Base-by-base conservation (phyloP, 2,113 vertebrate genomes). In the Isichthys henryi region DNA sequence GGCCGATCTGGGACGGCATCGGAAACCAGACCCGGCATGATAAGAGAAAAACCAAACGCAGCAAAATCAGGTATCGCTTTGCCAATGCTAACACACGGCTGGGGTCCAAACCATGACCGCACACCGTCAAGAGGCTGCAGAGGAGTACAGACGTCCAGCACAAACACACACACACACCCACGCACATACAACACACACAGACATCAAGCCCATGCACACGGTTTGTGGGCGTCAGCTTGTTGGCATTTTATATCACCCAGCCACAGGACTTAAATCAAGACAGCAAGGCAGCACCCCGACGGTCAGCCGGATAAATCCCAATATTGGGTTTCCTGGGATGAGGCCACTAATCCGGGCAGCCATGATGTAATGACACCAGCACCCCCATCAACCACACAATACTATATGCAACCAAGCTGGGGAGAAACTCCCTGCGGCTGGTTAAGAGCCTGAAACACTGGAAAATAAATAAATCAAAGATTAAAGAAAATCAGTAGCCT, bases 211-310 rank as follows among this genome's bases (percentile, higher is more conserved):
- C 45, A 23, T 10, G 49, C 35, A 53, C 62, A 23, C 1, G 10
- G 35, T 27, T 52, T 43, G 13, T 3, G 21, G 6, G n/a, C 17
- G 17, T 43, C 91, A 91, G 92, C 91, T 88, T 88, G 87, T 91
- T 90, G 52, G 91, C 90, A 90, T 91, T 92, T 58, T 58, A 87
- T 9, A 56, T 21, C 52, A 31, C 52, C 19, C 17, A 56, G 31
- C 19, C 43, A 19, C 39, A 46, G 52, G 53, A 31, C 52, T 58
- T 21, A 58, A 39, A 58, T 43, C 35, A 58, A 31, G 35, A 17
- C 23, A 1, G 56, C 31, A 15, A n/a, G 39, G 19, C 13, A 21
- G 9, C 87, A 10, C 5, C 11, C 39, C 17, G 52, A 62, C 15
- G 56, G 53, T 88, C 53, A 66, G 39, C 15, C 43, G 39, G 53